Evolutionary conservation across 1,140 invertebrate genomes (phyloP).

Genomic region (Mycetomoellerius zeteki): DNA sequence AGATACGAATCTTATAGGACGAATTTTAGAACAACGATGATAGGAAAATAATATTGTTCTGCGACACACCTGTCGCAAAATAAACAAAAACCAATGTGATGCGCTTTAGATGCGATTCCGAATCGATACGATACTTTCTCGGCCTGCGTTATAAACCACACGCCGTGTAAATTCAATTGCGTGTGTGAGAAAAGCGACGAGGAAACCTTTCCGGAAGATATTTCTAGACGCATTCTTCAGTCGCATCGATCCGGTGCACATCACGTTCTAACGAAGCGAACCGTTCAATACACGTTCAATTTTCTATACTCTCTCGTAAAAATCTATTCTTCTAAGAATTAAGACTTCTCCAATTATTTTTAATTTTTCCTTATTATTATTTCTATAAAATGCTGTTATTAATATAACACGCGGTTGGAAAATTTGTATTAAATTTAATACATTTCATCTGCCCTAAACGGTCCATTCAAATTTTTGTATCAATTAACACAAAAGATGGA

Average conservation of each 20-base stretch:
- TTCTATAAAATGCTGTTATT: neutral
- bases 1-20: neutral
- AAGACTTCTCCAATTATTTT: neutral
- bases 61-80: neutral
- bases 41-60: neutral
- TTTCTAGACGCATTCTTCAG: slow-evolving; percentile 35
- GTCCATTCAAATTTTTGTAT: too few relatives aligned
- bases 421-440: too few relatives aligned
- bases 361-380: neutral
- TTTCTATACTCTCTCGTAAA: neutral
- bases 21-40: neutral
- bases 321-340: neutral
- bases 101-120: neutral
- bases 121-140: slow-evolving; percentile 41
- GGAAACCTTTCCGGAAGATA: slow-evolving; percentile 32
- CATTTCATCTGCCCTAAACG: too few relatives aligned
- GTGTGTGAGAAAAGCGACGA: slow-evolving; percentile 12
- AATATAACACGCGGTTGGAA: too few relatives aligned
- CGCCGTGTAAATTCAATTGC: slow-evolving; percentile 38
- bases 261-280: slow-evolving; percentile 2
- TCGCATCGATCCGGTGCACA: slow-evolving; percentile 34
- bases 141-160: slow-evolving; percentile 25
- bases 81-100: neutral
- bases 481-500: too few relatives aligned
- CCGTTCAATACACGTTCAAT: neutral